Evolutionary conservation across 2,797 vertebrate genomes (phyloP).

Genomic region (Crypturellus tataupa): DNA sequence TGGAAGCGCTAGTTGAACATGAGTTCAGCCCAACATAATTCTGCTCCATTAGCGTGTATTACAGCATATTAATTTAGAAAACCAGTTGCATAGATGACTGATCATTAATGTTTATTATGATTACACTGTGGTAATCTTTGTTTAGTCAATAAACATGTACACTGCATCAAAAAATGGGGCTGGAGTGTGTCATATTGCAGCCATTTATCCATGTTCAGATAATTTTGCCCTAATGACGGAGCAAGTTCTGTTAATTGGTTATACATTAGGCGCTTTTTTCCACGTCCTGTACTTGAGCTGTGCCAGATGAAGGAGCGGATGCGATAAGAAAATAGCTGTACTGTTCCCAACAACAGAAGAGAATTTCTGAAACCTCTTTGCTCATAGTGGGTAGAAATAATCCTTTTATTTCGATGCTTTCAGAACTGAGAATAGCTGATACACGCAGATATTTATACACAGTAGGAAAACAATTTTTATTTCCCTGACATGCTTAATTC

Average conservation of each 20-base stretch:
- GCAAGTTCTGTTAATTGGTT: not conserved
- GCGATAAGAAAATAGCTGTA: slow-evolving; percentile 13
- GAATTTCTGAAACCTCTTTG: slow-evolving; percentile 3
- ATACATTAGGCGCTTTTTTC: not conserved
- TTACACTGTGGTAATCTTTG: slow-evolving; percentile 28
- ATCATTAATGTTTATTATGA: slow-evolving; percentile 54
- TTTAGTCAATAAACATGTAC: slow-evolving; percentile 36
- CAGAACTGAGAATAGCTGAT: not conserved
- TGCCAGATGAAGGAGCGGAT: not conserved
- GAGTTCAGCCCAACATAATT: slow-evolving; percentile 47
- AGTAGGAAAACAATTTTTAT: not conserved
- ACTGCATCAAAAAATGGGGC: not conserved
- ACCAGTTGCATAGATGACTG: slow-evolving; percentile 29
- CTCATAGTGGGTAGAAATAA: not conserved
- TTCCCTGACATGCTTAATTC: not conserved
- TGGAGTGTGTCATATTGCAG: not conserved
- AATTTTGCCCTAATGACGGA: not conserved
- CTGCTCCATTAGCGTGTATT: slow-evolving; percentile 31
- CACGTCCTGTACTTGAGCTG: not conserved
- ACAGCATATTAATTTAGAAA: slow-evolving; percentile 49
- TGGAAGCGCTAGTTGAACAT: slow-evolving; percentile 29
- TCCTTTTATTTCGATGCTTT: not conserved
- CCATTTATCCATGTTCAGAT: slow-evolving; percentile 15
- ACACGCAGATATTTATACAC: not conserved
- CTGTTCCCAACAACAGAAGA: not conserved